Evolutionary conservation across 2,797 vertebrate genomes (phyloP).

Genomic region (Neomorphus geoffroyi): DNA sequence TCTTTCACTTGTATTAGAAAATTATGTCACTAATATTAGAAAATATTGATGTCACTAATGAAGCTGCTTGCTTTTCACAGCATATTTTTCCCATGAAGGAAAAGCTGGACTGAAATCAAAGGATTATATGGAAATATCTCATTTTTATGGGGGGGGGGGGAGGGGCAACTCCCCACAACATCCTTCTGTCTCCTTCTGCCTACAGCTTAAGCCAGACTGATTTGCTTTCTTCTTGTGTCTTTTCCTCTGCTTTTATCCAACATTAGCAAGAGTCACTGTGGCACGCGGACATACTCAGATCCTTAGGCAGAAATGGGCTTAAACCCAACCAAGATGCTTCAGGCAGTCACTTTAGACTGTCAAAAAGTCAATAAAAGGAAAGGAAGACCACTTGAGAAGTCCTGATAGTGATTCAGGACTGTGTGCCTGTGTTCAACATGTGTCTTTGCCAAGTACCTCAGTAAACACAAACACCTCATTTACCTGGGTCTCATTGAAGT

Average conservation of each 20-base stretch:
- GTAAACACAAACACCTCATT: background rate
- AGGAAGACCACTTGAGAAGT: no score
- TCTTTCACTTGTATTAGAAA: background rate
- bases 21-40: background rate
- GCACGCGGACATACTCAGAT: background rate
- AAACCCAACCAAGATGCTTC: background rate
- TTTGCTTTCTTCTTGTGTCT: background rate
- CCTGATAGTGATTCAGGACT: rapidly evolving
- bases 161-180: no score
- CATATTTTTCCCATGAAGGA: background rate
- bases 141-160: rapidly evolving
- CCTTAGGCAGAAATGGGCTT: background rate
- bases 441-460: background rate
- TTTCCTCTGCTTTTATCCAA: background rate
- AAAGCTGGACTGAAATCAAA: background rate
- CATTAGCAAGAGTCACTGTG: background rate
- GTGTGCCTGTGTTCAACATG: rapidly evolving
- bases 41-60: background rate
- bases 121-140: background rate
- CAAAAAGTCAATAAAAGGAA: background rate
- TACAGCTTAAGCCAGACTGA: background rate
- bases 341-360: background rate
- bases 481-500: constrained; percentile 99
- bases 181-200: background rate
- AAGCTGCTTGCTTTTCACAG: background rate